Evolutionary conservation across 64 coral and sea anemone species (phyloP).

Genomic region (Porites lutea): DNA sequence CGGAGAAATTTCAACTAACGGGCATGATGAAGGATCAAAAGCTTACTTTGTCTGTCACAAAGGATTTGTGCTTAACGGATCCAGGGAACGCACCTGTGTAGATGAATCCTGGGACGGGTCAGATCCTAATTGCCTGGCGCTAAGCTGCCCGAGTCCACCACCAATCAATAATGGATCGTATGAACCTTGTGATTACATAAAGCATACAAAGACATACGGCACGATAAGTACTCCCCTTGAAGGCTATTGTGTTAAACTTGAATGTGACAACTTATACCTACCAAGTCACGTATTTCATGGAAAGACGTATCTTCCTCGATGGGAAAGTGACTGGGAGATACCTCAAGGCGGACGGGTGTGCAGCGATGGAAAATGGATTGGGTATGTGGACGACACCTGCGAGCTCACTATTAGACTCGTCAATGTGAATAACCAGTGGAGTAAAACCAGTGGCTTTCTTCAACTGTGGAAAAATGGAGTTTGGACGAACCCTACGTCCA

Average conservation of each 20-base stretch:
- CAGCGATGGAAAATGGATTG: slow-evolving; percentile 46
- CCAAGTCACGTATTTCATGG: slow-evolving; percentile 40
- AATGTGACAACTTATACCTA: background rate
- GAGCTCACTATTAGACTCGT: background rate
- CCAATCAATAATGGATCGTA: background rate
- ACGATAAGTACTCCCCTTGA: slow-evolving; percentile 21
- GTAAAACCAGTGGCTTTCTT: background rate
- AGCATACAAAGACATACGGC: slow-evolving; percentile 12
- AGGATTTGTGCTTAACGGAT: slow-evolving; percentile 22
- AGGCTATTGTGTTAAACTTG: slow-evolving; percentile 60
- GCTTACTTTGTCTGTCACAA: slow-evolving; percentile 44
- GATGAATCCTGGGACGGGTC: slow-evolving; percentile 18
- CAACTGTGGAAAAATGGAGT: slow-evolving; percentile 5
- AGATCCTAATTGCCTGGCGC: slow-evolving; percentile 4
- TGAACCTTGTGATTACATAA: slow-evolving; percentile 34
- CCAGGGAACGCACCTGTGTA: slow-evolving; percentile 19
- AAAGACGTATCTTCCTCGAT: slow-evolving; percentile 7
- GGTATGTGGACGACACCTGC: slow-evolving; percentile 39
- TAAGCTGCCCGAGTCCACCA: slow-evolving; percentile 33
- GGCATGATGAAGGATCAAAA: slow-evolving; percentile 36
- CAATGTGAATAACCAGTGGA: background rate
- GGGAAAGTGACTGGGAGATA: slow-evolving; percentile 68
- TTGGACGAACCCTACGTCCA: background rate
- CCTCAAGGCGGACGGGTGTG: slow-evolving; percentile 44
- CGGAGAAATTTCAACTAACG: slow-evolving; percentile 18